Conservation (phyloP, 2,797 vertebrate species). For the Spea hammondii region DNA sequence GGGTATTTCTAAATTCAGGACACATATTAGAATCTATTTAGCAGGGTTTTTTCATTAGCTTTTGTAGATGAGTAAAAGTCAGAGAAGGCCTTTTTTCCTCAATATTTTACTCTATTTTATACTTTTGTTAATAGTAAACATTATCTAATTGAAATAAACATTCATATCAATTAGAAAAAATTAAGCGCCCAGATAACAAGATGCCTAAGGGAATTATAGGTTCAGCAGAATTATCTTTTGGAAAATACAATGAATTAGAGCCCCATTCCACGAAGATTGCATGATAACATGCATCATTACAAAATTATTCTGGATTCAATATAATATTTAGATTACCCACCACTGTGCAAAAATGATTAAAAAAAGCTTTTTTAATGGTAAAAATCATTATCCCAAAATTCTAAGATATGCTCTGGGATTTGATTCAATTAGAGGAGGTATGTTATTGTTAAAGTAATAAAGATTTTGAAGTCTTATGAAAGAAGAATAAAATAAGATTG, state of each 20-base stretch:
- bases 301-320: constrained; percentile 55
- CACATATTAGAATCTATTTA: no score
- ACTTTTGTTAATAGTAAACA: not conserved
- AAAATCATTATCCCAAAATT: constrained; percentile 45
- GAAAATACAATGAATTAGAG: constrained; percentile 56
- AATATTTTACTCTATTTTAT: not conserved
- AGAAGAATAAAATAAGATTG: constrained; percentile 39
- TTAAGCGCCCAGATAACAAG: constrained; percentile 67
- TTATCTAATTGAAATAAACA: constrained; percentile 64
- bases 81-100: not conserved
- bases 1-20: no score
- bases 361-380: constrained; percentile 40
- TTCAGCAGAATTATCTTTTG: constrained; percentile 62
- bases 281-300: constrained; percentile 55
- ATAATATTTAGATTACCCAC: constrained; percentile 48
- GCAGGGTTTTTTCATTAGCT: no score
- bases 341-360: constrained; percentile 27
- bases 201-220: constrained; percentile 60
- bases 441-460: constrained; percentile 29
- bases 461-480: constrained; percentile 29
- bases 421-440: constrained; percentile 40
- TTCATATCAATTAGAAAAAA: constrained; percentile 66
- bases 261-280: constrained; percentile 52
- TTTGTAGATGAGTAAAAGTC: no score
- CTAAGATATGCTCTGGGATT: constrained; percentile 41